Conservation (phyloP, 2,113 vertebrate species). For the Gambusia holbrooki region DNA sequence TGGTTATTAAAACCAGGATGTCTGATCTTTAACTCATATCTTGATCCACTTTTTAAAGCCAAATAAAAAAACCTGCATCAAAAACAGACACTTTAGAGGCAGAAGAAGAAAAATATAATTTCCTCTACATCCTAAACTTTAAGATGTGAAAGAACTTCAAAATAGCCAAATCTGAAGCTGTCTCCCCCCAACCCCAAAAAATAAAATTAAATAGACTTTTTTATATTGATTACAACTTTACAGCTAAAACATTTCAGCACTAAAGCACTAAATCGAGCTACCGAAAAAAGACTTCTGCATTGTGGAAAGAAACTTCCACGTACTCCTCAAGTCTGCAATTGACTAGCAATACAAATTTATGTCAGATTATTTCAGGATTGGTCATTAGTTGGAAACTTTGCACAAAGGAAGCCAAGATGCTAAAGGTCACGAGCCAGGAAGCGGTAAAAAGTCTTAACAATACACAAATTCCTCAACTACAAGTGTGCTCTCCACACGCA, state of each 20-base stretch:
- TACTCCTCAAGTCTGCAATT: background rate
- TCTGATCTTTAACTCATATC: background rate
- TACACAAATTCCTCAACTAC: conserved; percentile 41
- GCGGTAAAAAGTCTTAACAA: conserved; percentile 41
- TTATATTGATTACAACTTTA: no score
- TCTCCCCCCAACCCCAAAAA: no score
- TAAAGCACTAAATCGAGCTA: background rate
- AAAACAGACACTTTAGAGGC: no score
- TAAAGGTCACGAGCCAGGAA: conserved; percentile 61
- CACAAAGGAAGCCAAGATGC: conserved; percentile 22
- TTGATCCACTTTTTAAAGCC: background rate
- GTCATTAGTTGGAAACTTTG: conserved; percentile 32
- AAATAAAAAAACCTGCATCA: no score
- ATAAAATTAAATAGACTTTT: no score
- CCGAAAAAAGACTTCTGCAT: background rate
- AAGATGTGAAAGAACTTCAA: no score
- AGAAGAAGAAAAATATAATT: no score
- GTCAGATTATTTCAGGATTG: background rate
- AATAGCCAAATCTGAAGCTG: no score
- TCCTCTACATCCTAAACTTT: no score
- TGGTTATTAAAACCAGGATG: background rate
- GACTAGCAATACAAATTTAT: background rate
- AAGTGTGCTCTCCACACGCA: conserved; percentile 17
- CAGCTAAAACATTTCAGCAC: background rate
- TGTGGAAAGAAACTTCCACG: background rate